Base-by-base conservation (phyloP, 37 sponge, comb jelly and placozoan species). In the Ephydatia muelleri region DNA sequence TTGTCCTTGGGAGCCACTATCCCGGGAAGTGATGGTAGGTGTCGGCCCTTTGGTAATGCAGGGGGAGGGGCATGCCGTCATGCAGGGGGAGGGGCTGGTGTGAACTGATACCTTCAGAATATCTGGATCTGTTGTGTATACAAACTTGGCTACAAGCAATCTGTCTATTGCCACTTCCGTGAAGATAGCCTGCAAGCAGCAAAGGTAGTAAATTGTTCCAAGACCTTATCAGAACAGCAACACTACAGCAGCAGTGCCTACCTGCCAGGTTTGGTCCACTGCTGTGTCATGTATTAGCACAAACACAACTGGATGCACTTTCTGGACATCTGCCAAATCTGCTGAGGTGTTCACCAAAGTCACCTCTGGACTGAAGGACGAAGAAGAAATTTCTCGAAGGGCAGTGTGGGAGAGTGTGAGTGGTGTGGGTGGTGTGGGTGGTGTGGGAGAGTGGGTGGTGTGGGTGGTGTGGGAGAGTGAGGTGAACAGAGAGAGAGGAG, bases 1-100 rank as follows among this genome's bases (percentile, higher is more conserved):
- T 47, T 82, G 77, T 90, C 86, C 43, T 90, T 90, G 31, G 85
- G 35, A 22, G 81, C 90, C 70, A 90, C 21, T 25, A 85, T 29
- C 9, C 73, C 67, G 27, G 90, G 90, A 25, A 85, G 69, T 31
- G 69, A 78, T 12, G 70, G 32, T 0, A 85, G 22, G 12, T 65
- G 26, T 64, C 43, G 67, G 14, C 81, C 85, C 85, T 85, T 35
- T 76, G 65, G 32, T 65, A 65, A 49, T 39, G 35, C 25, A 78
- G 28, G 47, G 30, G 40, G 40, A 21, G 38, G 16, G 4, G 27
- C 39, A 1, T 13, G 38, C 23, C 12, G 40, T 3, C 6, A 6
- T 9, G 43, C 43, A 43, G 57, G 57, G 57, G 36, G 26, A 75
- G 32, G 23, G 38, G 76, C 0, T 23, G 36, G 36, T 30, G 76